Conservation (phyloP, 2,888 invertebrate genomes). For the Elgonia sp. region DNA sequence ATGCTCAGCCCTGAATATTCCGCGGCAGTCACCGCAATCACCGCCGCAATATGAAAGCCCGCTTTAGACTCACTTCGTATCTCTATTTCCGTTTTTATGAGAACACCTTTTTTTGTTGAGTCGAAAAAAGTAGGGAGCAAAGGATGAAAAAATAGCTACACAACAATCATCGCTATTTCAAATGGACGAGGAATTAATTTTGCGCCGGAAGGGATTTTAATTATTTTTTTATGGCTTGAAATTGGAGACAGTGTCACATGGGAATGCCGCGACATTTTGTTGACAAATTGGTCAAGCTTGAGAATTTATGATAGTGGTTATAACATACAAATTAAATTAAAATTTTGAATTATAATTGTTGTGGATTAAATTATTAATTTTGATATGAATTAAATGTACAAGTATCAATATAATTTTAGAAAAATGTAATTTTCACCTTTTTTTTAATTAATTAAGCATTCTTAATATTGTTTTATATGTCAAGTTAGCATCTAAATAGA, state of each 20-base stretch:
- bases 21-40: constrained; percentile 68
- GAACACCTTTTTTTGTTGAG: constrained; percentile 45
- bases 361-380: too few species aligned
- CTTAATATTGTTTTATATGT: too few species aligned
- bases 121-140: not conserved
- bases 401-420: too few species aligned
- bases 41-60: constrained; percentile 76
- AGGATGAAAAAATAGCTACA: constrained; percentile 43
- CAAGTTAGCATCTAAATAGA: too few species aligned
- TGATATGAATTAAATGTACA: too few species aligned
- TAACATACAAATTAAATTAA: too few species aligned
- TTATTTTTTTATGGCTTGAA: constrained; percentile 40
- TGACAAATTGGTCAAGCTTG: too few species aligned
- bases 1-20: constrained; percentile 71
- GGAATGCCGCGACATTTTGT: too few species aligned
- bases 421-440: too few species aligned
- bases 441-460: too few species aligned
- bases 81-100: constrained; percentile 69
- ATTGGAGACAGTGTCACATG: not conserved
- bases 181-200: constrained; percentile 43
- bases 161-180: constrained; percentile 48
- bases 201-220: constrained; percentile 22
- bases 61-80: constrained; percentile 67
- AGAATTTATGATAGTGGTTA: too few species aligned
- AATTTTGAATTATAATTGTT: too few species aligned